Conservation (phyloP, 2,888 invertebrate genomes). For the Parnassius orleans region DNA sequence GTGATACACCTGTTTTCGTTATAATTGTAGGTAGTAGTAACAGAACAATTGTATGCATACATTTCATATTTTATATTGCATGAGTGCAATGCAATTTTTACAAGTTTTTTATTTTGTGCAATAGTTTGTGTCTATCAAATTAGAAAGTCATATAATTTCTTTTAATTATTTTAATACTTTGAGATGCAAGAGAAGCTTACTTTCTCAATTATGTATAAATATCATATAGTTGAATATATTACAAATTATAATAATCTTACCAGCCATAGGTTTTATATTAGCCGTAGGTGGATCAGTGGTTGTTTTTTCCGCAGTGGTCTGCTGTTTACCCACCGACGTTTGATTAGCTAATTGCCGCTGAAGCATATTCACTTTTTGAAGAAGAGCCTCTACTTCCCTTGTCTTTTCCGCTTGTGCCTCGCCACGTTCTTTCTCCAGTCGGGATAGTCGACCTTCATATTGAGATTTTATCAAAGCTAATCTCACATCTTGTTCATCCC, state of each 20-base stretch:
- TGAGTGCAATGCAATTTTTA: slow-evolving; percentile 21
- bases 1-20: slow-evolving; percentile 56
- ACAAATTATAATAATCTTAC: slow-evolving; percentile 58
- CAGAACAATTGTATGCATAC: too few relatives aligned
- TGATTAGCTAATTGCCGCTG: slow-evolving; percentile 87
- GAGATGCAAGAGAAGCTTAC: too few relatives aligned
- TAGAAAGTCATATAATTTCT: too few relatives aligned
- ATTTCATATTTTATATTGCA: not conserved
- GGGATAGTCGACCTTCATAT: slow-evolving; percentile 84
- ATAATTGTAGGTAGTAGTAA: too few relatives aligned
- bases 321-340: slow-evolving; percentile 84
- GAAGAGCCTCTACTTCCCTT: slow-evolving; percentile 85
- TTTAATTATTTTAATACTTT: too few relatives aligned
- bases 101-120: too few relatives aligned
- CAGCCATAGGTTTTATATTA: slow-evolving; percentile 97
- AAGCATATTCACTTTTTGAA: slow-evolving; percentile 85
- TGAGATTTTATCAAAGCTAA: slow-evolving; percentile 84
- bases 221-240: not conserved
- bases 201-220: slow-evolving; percentile 32
- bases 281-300: slow-evolving; percentile 87
- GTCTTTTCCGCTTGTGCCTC: slow-evolving; percentile 82
- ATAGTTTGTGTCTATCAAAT: too few relatives aligned
- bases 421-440: slow-evolving; percentile 87
- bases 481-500: slow-evolving; percentile 80
- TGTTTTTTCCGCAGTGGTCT: slow-evolving; percentile 78